Percentiles rank a stretch among this genome's conserved stretches.
Conservation (phyloP, 2,888 invertebrate species). For the Leptothorax acervorum region DNA sequence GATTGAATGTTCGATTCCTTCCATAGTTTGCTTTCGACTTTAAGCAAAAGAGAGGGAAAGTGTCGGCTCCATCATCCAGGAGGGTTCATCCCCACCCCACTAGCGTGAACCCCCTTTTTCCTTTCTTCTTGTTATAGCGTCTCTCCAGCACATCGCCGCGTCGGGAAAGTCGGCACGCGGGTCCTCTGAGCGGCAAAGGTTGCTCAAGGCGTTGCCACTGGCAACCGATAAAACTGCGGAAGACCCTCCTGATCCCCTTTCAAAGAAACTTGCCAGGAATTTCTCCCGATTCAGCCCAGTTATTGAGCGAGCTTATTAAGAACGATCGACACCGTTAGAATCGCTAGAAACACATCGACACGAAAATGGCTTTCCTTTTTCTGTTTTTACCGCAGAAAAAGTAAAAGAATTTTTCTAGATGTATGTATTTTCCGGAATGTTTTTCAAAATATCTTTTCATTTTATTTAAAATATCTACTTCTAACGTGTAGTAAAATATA, state of each 20-base stretch:
- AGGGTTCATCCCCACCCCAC: slow-evolving; percentile 37
- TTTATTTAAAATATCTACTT: not conserved
- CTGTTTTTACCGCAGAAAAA: not conserved
- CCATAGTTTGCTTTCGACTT: slow-evolving; percentile 38
- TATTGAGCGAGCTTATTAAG: slow-evolving; percentile 69
- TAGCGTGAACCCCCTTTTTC: slow-evolving; percentile 42
- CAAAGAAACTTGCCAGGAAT: slow-evolving; percentile 73
- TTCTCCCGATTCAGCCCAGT: slow-evolving; percentile 67
- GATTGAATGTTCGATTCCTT: not conserved
- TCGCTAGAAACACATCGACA: not conserved
- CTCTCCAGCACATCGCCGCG: slow-evolving; percentile 32
- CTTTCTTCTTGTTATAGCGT: slow-evolving; percentile 35
- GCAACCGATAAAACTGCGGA: slow-evolving; percentile 80
- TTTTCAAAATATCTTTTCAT: not conserved
- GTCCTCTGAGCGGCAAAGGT: slow-evolving; percentile 66
- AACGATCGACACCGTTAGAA: slow-evolving; percentile 3
- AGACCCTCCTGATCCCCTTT: slow-evolving; percentile 75
- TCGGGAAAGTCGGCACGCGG: slow-evolving; percentile 63
- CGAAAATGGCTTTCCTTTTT: not conserved
- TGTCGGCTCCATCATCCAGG: slow-evolving; percentile 38
- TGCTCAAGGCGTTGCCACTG: slow-evolving; percentile 79
- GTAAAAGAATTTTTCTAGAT: not conserved
- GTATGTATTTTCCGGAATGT: not conserved
- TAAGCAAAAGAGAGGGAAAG: slow-evolving; percentile 53
- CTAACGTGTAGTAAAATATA: not conserved